Evolutionary conservation across 2,113 vertebrate species (phyloP).

Genomic region (Xenopus borealis): DNA sequence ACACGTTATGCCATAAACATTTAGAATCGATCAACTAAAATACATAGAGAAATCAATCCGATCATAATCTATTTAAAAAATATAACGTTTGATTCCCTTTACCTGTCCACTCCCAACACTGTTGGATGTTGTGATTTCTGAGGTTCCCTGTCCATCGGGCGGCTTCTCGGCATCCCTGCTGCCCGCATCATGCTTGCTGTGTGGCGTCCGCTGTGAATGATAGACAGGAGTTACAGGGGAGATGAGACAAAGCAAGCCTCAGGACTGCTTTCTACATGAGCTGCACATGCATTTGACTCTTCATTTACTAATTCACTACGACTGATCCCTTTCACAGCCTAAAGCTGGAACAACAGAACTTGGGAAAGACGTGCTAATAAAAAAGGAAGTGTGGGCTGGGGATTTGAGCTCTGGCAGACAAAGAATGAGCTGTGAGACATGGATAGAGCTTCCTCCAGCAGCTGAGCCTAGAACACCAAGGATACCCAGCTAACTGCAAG

Average conservation of each 20-base stretch:
- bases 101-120: conserved; percentile 71
- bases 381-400: conserved; percentile 61
- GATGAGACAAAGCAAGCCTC: conserved; percentile 38
- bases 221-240: conserved; percentile 53
- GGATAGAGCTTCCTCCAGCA: conserved; percentile 63
- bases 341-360: conserved; percentile 54
- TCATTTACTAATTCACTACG: conserved; percentile 48
- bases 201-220: conserved; percentile 68
- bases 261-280: conserved; percentile 26
- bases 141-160: conserved; percentile 71
- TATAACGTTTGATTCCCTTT: conserved; percentile 21
- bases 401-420: conserved; percentile 57
- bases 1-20: too few species aligned
- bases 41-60: too few species aligned
- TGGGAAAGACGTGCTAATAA: conserved; percentile 50
- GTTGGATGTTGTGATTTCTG: conserved; percentile 62
- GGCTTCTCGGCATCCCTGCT: conserved; percentile 69
- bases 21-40: too few species aligned
- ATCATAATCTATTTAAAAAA: not conserved
- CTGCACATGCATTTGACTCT: conserved; percentile 17
- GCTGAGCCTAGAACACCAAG: conserved; percentile 59
- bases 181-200: conserved; percentile 73
- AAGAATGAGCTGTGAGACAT: conserved; percentile 65
- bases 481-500: conserved; percentile 57
- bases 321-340: conserved; percentile 45